phyloP scores from a whole-genome alignment of 1,140 invertebrate species.

The Papilio polyxenes region DNA sequence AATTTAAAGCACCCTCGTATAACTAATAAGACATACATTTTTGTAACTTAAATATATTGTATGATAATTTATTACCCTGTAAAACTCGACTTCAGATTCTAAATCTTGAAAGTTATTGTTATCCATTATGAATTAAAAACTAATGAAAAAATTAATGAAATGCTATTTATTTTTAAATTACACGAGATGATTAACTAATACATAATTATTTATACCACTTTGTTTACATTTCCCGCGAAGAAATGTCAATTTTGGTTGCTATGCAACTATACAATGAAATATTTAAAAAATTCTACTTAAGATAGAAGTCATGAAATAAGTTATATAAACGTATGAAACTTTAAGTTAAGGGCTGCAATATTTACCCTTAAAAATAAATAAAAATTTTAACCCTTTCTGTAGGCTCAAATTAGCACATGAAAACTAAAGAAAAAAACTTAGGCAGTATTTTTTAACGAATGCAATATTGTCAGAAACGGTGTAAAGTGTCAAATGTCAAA shows the following conservation, averaged over 20 bases:
- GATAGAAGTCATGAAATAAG: background rate
- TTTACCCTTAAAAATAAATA: background rate
- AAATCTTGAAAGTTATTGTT: slow-evolving; percentile 57
- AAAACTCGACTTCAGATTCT: slow-evolving; percentile 75
- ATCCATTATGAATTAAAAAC: no score
- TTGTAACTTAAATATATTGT: background rate
- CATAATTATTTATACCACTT: slow-evolving; percentile 17
- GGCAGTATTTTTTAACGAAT: background rate
- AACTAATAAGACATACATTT: background rate
- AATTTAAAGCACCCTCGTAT: slow-evolving; percentile 33
- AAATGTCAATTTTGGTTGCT: slow-evolving; percentile 53
- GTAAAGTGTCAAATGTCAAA: background rate
- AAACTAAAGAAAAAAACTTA: background rate
- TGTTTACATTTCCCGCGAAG: slow-evolving; percentile 70
- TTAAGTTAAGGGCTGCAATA: background rate
- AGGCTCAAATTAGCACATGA: background rate
- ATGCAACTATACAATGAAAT: slow-evolving; percentile 46
- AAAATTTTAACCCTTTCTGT: background rate
- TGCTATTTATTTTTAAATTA: background rate
- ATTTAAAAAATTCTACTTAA: background rate
- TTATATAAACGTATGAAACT: background rate
- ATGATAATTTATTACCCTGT: slow-evolving; percentile 62
- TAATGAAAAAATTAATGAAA: no score
- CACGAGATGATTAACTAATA: background rate
- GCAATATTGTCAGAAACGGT: background rate